Base-by-base conservation (phyloP, 2,797 vertebrate species). In the Sebastes reedi region DNA sequence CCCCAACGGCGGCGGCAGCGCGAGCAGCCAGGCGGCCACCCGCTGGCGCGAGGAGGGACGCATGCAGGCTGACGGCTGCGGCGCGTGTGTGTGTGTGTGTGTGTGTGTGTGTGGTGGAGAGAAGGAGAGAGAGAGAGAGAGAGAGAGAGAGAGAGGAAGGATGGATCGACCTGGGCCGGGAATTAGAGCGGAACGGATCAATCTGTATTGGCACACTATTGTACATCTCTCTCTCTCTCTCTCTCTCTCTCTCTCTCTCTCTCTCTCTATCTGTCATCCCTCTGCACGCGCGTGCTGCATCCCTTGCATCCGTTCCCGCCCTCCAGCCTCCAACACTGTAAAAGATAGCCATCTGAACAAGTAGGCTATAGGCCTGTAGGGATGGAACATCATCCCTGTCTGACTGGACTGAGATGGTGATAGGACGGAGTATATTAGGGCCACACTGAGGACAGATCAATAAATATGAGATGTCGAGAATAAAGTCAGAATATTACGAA, bases 1-100 rank as follows among this genome's bases (percentile, higher is more conserved):
- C 27, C 84, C 88, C 66, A 69, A 62, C 71, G 85, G 91, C 84
- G 85, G 91, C 85, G 36, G 36, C 36, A 92, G 87, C 83, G 87
- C 85, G 68, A 93, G 89, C 83, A 93, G 89, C 92, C 91, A 93
- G 83, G 89, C 89, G 82, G 89, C 88, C 82, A 69, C 84, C 75
- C 85, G 89, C 81, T 77, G 87, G 79, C 85, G 85, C 73, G 91
- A 89, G 86, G 87, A 91, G 22, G 83, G 79, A 86, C 85, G 88
- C 91, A 92, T 92, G 1, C 24, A 64, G 22, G 82, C 74, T 30
- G 72, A 24, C 70, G 4, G 80, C 72, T 59, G 82, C 58, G 32
- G 81, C n/a, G 81, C 22, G 62, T 4, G 59, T 46, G 27, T 68
- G 69, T 24, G 70, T 36, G 42, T 66, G 36, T 18, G 69, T 54